These are phyloP conservation scores for Ambastaia sidthimunki DNA, from an alignment of 2,797 vertebrate species.

Conservation along the genomic window DNA sequence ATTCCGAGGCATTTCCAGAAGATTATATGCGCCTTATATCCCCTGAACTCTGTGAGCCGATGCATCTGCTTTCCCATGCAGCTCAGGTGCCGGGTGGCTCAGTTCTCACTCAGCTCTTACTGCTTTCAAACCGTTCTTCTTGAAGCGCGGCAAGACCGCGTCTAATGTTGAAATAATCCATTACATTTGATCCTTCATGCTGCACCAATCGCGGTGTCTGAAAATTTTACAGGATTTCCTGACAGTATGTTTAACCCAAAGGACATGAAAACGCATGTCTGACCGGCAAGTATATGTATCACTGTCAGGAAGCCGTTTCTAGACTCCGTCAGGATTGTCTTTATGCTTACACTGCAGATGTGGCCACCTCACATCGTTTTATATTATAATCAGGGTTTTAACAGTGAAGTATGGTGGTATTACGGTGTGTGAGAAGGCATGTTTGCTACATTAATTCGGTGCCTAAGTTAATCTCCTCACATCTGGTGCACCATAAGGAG, in stretches of 20 bases:
- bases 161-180: slow-evolving; percentile 54
- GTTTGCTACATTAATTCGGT: slow-evolving; percentile 43
- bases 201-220: slow-evolving; percentile 34
- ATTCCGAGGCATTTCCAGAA: slow-evolving; percentile 57
- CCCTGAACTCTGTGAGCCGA: slow-evolving; percentile 33
- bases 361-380: slow-evolving; percentile 25
- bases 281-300: slow-evolving; percentile 20
- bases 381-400: slow-evolving; percentile 53
- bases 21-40: slow-evolving; percentile 53
- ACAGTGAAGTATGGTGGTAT: slow-evolving; percentile 34
- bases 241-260: slow-evolving; percentile 21
- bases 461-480: slow-evolving; percentile 54
- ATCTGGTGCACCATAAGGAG: slow-evolving; percentile 56
- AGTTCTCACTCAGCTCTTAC: slow-evolving; percentile 36
- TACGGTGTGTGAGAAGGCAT: slow-evolving; percentile 40
- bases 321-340: background rate
- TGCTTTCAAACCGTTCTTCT: slow-evolving; percentile 39
- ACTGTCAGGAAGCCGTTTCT: slow-evolving; percentile 27
- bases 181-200: slow-evolving; percentile 54
- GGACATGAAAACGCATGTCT: slow-evolving; percentile 36
- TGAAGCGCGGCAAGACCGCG: slow-evolving; percentile 40
- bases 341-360: slow-evolving; percentile 34
- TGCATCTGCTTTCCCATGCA: slow-evolving; percentile 36
- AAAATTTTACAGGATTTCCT: slow-evolving; percentile 37
- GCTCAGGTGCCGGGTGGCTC: slow-evolving; percentile 44